phyloP scores from a whole-genome alignment of 2,888 invertebrate genomes.

The Agapetus fuscipes region DNA sequence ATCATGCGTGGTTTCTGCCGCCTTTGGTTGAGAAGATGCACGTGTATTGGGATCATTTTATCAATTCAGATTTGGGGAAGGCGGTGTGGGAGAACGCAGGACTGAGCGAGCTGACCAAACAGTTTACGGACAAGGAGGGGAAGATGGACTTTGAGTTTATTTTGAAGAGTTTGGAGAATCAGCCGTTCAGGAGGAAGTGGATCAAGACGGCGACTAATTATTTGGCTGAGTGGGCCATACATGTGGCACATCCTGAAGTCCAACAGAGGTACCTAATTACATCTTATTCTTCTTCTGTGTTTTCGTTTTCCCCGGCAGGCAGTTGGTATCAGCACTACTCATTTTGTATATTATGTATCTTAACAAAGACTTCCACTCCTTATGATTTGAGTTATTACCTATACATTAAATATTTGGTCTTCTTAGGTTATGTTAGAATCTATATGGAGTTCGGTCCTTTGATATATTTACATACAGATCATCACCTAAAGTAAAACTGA shows the following conservation, averaged over 20 bases:
- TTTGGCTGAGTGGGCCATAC: constrained; percentile 63
- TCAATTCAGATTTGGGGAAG: constrained; percentile 68
- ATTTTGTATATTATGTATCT: no score
- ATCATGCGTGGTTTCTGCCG: constrained; percentile 62
- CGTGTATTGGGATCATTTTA: constrained; percentile 68
- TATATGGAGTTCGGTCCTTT: no score
- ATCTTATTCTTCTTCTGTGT: constrained; percentile 6
- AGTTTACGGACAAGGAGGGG: constrained; percentile 59
- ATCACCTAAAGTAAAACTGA: no score
- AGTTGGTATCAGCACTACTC: no score
- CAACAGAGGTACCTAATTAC: constrained; percentile 57
- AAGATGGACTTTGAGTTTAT: constrained; percentile 62
- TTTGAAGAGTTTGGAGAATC: constrained; percentile 70
- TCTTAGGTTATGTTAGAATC: no score
- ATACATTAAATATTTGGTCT: no score
- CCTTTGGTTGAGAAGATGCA: constrained; percentile 60
- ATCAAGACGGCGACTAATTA: constrained; percentile 65
- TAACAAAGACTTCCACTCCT: no score
- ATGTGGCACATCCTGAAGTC: constrained; percentile 64
- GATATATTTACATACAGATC: no score
- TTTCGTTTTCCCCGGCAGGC: background rate
- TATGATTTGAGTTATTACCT: no score
- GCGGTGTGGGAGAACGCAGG: constrained; percentile 66
- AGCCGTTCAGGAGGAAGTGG: constrained; percentile 71
- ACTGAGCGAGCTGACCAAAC: constrained; percentile 55